Evolutionary conservation across 2,113 vertebrate species (phyloP), one percentile per base, ranked within the genome.

Genomic region (Antidorcas marsupialis): DNA sequence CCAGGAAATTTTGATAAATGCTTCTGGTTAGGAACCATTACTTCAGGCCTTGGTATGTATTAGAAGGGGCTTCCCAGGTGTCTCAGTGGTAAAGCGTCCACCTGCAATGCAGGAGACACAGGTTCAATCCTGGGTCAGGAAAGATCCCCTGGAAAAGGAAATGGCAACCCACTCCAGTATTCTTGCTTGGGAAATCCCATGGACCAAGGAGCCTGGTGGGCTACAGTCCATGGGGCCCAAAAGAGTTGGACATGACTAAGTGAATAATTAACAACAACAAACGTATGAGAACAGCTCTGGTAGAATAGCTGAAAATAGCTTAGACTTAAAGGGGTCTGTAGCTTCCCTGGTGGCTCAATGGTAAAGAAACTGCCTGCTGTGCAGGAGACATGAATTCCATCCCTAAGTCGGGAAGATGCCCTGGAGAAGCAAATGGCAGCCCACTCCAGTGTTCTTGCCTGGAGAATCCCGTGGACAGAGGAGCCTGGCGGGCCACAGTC

Each of bases 191-290:
- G 17, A 67, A 67, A 36, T 21, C 64, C 64, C 33, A 36, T 67
- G n/a, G 64, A 36, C 4, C 0, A 1, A 67, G n/a, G 64, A 36
- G 8, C 33, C 4, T 67, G 4, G 17, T 30, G 6, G 27, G 59
- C 64, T 36, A 21, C 33, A 67, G 64, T 67, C 64, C 64, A 36
- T 5, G 17, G n/a, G 33, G 33, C 2, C n/a, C 2, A 9, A 11
- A 11, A 10, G 9, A 11, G 64, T 21, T 4, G 2, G 64, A 36
- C 33, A 36, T 5, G 33, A 67, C 17, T n/a, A 17, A 19, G 8
- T 19, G 62, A 67, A n/a, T 67, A n/a, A 67, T n/a, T 19, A 67
- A 19, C 62, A n/a, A n/a, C 7, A n/a, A n/a, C 33, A 9, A 19
- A 19, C n/a, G 62, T n/a, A 19, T 19, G 62, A 13, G 16, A 71